Percentiles rank a stretch among this genome's conserved stretches.
Evolutionary conservation across 2,797 vertebrate species (phyloP).

Genomic region (Sternotherus odoratus): DNA sequence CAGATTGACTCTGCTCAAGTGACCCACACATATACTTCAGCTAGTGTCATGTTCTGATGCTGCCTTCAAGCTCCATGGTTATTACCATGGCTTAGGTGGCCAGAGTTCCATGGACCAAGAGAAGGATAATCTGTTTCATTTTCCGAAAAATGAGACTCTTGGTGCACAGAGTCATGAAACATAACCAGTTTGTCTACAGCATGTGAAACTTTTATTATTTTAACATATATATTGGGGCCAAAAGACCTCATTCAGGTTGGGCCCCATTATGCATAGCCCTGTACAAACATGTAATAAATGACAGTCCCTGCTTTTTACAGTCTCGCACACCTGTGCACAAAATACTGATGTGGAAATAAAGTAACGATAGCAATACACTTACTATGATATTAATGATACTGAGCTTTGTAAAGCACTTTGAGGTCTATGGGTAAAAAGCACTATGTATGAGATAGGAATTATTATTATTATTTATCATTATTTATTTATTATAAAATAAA

Average conservation of each 20-base stretch:
- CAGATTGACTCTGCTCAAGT: not conserved
- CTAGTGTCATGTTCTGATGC: not conserved
- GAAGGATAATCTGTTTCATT: not conserved
- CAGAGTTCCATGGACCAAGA: not conserved
- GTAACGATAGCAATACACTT: not conserved
- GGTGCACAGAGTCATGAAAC: not conserved
- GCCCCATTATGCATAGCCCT: not conserved
- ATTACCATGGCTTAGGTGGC: not conserved
- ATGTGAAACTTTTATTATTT: not conserved
- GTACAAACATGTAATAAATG: rapidly evolving
- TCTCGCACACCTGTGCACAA: not conserved
- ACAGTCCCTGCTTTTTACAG: rapidly evolving
- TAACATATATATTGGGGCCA: not conserved
- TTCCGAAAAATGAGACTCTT: not conserved
- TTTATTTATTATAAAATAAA: not conserved
- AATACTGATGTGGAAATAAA: not conserved
- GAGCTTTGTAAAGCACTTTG: not conserved
- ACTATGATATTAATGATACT: not conserved
- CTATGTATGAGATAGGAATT: not conserved
- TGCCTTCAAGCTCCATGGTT: not conserved
- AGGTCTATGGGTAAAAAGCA: not conserved
- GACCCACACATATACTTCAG: not conserved
- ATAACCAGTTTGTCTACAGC: not conserved
- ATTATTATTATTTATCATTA: not conserved
- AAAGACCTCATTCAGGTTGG: not conserved